Conservation (phyloP, 2,797 vertebrate genomes). For the Acipenser ruthenus region DNA sequence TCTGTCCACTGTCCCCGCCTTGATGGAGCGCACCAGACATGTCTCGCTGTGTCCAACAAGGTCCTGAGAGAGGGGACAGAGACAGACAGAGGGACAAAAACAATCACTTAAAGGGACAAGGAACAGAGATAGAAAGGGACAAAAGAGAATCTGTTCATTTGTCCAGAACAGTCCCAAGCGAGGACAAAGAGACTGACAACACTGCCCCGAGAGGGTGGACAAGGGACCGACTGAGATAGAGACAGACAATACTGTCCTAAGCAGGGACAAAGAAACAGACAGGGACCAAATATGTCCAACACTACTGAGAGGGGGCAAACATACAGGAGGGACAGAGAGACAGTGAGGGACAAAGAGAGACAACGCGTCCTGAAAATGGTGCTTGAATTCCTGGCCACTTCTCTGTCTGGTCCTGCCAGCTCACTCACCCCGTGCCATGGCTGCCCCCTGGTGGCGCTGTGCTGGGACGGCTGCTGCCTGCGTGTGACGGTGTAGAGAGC, state of each 20-base stretch:
- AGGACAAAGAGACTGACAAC: too few species aligned
- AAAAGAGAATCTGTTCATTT: neutral
- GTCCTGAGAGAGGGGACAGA: slow-evolving; percentile 13
- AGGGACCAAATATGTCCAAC: neutral
- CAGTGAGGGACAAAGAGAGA: neutral
- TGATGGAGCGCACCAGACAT: slow-evolving; percentile 49
- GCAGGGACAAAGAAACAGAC: neutral
- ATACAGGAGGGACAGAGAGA: neutral
- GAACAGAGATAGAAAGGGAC: neutral
- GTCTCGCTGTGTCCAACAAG: slow-evolving; percentile 40
- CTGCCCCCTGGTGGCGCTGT: too few species aligned
- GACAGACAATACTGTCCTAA: too few species aligned
- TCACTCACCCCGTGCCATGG: too few species aligned
- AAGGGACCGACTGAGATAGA: neutral
- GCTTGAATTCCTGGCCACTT: slow-evolving; percentile 55
- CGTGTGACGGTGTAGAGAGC: slow-evolving; percentile 57
- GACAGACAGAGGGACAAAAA: neutral
- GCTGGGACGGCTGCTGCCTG: slow-evolving; percentile 14
- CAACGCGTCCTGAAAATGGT: neutral
- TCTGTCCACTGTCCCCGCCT: slow-evolving; percentile 74
- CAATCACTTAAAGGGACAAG: neutral
- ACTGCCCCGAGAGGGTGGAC: neutral
- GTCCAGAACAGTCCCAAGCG: too few species aligned
- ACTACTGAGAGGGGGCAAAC: neutral
- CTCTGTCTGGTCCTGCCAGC: slow-evolving; percentile 58